A percentile compares a stretch with the other conserved stretches of the same genome.
phyloP scores from a whole-genome alignment of 2,888 invertebrate genomes.

The Andrena bicolor region DNA sequence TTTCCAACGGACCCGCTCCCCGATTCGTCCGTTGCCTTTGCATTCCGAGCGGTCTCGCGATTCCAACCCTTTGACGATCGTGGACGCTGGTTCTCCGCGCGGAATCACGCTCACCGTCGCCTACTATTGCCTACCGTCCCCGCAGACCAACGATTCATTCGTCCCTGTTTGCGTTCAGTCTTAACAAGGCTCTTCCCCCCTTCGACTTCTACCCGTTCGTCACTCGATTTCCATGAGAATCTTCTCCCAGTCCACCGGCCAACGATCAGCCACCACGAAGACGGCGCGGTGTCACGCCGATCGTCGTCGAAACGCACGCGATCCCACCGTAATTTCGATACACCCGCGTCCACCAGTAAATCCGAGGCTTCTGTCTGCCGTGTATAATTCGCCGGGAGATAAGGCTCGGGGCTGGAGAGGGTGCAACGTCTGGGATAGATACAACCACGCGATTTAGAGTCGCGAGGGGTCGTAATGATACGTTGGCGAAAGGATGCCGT shows the following conservation, averaged over 20 bases:
- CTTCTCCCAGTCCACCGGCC: too few relatives aligned
- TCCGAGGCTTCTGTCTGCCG: slow-evolving; percentile 57
- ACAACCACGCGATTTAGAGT: slow-evolving; percentile 26
- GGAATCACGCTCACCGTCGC: slow-evolving; percentile 8
- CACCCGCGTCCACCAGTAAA: slow-evolving; percentile 56
- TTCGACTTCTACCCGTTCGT: neutral
- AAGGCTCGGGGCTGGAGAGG: slow-evolving; percentile 58
- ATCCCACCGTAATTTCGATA: slow-evolving; percentile 40
- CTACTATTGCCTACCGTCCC: neutral
- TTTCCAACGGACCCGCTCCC: slow-evolving; percentile 3
- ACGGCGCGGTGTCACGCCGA: slow-evolving; percentile 25
- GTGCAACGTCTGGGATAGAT: slow-evolving; percentile 24
- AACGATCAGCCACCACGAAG: neutral
- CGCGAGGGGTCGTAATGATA: slow-evolving; percentile 27
- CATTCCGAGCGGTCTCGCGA: slow-evolving; percentile 11
- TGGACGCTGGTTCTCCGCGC: neutral
- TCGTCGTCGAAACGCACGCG: slow-evolving; percentile 49
- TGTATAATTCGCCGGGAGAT: slow-evolving; percentile 64
- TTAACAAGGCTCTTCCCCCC: neutral
- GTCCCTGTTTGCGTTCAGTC: too few relatives aligned
- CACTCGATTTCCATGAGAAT: neutral
- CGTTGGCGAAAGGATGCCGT: slow-evolving; percentile 8
- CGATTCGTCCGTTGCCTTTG: slow-evolving; percentile 13
- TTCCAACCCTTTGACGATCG: slow-evolving; percentile 11
- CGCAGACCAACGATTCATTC: neutral